Evolutionary conservation across 2,797 vertebrate species (phyloP).

Genomic region (Paramormyrops hopkinsi): DNA sequence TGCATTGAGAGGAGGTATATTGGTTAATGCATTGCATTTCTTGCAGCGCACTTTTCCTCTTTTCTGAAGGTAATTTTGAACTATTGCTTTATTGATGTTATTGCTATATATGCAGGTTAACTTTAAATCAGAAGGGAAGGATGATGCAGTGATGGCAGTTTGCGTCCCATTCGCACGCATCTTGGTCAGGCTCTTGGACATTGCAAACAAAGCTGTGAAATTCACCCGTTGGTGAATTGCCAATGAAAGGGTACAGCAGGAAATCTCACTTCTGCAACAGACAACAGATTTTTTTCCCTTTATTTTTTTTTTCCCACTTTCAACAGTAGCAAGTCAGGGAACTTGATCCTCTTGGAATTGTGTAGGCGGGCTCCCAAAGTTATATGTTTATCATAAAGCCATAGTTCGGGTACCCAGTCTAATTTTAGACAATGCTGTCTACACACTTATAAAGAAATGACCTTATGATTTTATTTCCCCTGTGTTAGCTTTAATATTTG

Average conservation of each 20-base stretch:
- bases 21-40: neutral
- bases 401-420: neutral
- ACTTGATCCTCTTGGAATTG: slow-evolving; percentile 13
- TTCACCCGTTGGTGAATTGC: slow-evolving; percentile 7
- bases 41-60: neutral
- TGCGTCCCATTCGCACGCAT: neutral
- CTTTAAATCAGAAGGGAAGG: neutral
- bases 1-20: neutral
- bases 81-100: neutral
- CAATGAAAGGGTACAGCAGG: slow-evolving; percentile 15
- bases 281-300: slow-evolving; percentile 14
- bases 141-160: neutral
- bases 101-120: neutral
- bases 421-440: slow-evolving; percentile 23
- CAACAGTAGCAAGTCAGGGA: slow-evolving; percentile 9
- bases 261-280: slow-evolving; percentile 18
- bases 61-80: neutral
- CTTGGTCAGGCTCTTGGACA: neutral
- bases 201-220: neutral
- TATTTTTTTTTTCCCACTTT: neutral
- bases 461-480: slow-evolving; percentile 7
- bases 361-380: slow-evolving; percentile 18
- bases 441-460: slow-evolving; percentile 1
- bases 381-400: slow-evolving; percentile 20
- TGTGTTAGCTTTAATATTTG: neutral